Evolutionary conservation across 2,113 vertebrate genomes (phyloP).

Genomic region (Pseudorasbora parva): DNA sequence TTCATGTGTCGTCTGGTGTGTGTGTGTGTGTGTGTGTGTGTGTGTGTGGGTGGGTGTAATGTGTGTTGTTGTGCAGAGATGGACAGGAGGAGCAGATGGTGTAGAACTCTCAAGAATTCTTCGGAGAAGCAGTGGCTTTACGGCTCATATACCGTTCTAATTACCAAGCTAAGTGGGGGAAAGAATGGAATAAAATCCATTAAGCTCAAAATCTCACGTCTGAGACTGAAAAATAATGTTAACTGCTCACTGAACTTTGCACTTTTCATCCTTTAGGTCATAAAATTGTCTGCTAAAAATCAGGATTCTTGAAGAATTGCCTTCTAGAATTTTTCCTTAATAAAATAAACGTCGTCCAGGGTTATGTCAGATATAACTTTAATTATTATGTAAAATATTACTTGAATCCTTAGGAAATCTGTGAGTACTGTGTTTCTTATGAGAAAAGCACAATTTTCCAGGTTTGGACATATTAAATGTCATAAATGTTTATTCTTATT

Average conservation of each 20-base stretch:
- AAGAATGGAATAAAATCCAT: slow-evolving; percentile 46
- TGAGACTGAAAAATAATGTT: slow-evolving; percentile 40
- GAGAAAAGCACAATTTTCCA: background rate
- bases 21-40: slow-evolving; percentile 12
- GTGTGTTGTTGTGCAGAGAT: slow-evolving; percentile 35
- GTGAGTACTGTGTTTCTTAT: background rate
- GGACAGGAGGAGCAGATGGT: slow-evolving; percentile 47
- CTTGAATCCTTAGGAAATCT: background rate
- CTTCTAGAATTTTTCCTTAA: background rate
- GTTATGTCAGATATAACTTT: background rate
- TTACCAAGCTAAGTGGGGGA: slow-evolving; percentile 49
- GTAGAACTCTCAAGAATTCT: slow-evolving; percentile 43
- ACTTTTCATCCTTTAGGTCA: background rate
- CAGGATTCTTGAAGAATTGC: background rate
- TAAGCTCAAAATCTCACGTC: slow-evolving; percentile 38
- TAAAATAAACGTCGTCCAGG: background rate
- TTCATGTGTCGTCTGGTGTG: slow-evolving; percentile 3
- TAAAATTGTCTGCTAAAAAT: background rate
- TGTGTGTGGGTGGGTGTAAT: slow-evolving; percentile 22
- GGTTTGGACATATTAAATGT: background rate
- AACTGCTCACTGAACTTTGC: slow-evolving; percentile 5
- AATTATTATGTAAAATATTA: background rate
- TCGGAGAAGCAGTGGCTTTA: slow-evolving; percentile 43
- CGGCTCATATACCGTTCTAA: slow-evolving; percentile 52
- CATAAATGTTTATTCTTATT: background rate